Conservation (phyloP, 2,888 invertebrate species). For the Thymelicus acteon region DNA sequence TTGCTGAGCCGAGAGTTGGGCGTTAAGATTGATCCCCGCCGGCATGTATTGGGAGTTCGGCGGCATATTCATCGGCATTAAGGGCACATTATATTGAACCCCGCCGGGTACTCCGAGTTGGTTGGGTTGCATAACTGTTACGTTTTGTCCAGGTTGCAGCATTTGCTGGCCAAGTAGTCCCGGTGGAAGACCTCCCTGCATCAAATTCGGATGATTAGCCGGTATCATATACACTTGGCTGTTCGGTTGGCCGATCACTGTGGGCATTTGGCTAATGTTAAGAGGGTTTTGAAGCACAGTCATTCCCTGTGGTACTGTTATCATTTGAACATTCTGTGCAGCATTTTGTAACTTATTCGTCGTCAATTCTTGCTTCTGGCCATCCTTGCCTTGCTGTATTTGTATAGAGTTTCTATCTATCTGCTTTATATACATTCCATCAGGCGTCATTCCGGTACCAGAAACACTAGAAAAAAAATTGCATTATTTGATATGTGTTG, state of each 20-base stretch:
- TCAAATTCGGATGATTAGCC: constrained; percentile 68
- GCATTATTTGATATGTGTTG: background rate
- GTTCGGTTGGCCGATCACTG: constrained; percentile 71
- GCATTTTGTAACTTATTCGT: constrained; percentile 67
- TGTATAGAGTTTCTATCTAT: constrained; percentile 76
- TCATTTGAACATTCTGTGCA: constrained; percentile 78
- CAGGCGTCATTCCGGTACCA: constrained; percentile 64
- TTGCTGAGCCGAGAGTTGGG: constrained; percentile 76
- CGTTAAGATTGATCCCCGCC: constrained; percentile 71
- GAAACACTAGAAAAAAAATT: constrained; percentile 62
- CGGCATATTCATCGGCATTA: constrained; percentile 78
- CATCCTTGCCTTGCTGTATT: constrained; percentile 72
- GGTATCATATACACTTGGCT: constrained; percentile 81
- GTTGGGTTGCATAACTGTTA: constrained; percentile 78
- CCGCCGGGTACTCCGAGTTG: constrained; percentile 73
- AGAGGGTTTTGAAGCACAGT: constrained; percentile 76
- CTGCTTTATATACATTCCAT: constrained; percentile 79
- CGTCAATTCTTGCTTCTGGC: constrained; percentile 69
- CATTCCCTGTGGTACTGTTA: constrained; percentile 78
- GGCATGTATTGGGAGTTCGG: constrained; percentile 74
- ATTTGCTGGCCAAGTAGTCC: constrained; percentile 72
- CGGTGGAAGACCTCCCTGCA: constrained; percentile 65
- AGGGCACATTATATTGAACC: constrained; percentile 74
- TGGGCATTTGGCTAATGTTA: constrained; percentile 73
- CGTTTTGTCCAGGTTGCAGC: constrained; percentile 72